These are phyloP conservation scores for Caenorhabditis afra DNA, from an alignment of 2,888 invertebrate genomes.

Conservation along the genomic window DNA sequence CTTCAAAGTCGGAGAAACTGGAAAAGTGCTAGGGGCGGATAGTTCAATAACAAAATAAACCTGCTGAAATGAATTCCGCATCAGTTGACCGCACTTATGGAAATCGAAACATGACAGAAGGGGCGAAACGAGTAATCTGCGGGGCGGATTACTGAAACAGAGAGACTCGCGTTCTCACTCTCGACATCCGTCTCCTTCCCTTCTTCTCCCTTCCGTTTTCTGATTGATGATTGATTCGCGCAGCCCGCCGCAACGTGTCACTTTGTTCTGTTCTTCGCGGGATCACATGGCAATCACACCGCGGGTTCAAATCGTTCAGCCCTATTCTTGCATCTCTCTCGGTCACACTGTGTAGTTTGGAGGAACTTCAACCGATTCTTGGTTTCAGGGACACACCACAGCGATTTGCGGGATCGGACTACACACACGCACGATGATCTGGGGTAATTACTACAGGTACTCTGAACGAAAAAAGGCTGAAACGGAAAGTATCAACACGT, in stretches of 20 bases:
- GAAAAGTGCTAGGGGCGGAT: constrained; percentile 4
- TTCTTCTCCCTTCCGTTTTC: constrained; percentile 7
- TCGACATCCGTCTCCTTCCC: no score
- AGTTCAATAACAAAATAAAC: background rate
- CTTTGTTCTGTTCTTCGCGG: constrained; percentile 14
- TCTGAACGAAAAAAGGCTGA: background rate
- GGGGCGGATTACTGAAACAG: background rate
- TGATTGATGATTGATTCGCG: constrained; percentile 10
- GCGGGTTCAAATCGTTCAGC: constrained; percentile 45
- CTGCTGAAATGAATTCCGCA: no score
- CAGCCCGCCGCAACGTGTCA: no score
- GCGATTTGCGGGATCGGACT: background rate
- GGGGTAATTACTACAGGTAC: constrained; percentile 40
- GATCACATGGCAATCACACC: constrained; percentile 46
- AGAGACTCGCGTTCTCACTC: no score
- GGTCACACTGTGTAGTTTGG: constrained; percentile 29
- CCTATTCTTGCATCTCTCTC: background rate
- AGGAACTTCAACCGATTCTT: constrained; percentile 27
- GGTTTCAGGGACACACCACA: background rate
- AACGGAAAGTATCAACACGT: no score
- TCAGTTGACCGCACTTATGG: constrained; percentile 17
- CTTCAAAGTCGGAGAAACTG: constrained; percentile 9
- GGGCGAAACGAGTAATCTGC: background rate
- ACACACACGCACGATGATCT: constrained; percentile 7
- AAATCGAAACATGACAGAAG: background rate